A percentile compares a stretch with the other conserved stretches of the same genome.
Conservation (phyloP, 2,888 invertebrate genomes). For the Agonopterix heracliana region DNA sequence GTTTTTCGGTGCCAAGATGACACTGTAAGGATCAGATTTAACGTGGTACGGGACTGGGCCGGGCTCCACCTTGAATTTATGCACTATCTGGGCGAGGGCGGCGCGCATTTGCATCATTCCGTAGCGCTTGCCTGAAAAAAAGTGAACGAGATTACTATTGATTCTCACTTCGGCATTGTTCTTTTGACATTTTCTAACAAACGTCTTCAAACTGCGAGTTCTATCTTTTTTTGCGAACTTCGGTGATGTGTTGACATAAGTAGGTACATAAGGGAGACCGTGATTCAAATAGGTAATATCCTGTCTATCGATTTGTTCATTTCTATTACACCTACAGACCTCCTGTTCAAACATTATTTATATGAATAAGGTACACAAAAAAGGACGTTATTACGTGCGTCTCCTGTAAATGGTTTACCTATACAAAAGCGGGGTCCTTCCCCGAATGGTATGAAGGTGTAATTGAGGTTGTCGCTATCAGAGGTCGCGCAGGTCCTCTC, state of each 20-base stretch:
- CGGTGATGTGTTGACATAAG: too few species aligned
- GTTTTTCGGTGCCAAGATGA: constrained; percentile 35
- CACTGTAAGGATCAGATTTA: constrained; percentile 37
- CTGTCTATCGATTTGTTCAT: too few species aligned
- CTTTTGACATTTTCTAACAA: too few species aligned
- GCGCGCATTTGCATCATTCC: constrained; percentile 55
- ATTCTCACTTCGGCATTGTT: too few species aligned
- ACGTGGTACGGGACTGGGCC: constrained; percentile 27
- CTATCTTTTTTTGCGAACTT: background rate
- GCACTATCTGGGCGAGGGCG: constrained; percentile 44
- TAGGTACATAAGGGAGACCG: too few species aligned
- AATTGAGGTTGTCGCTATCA: constrained; percentile 44
- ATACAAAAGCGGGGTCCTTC: constrained; percentile 52
- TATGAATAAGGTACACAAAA: background rate
- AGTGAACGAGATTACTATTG: background rate
- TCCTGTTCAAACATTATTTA: too few species aligned
- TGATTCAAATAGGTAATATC: too few species aligned
- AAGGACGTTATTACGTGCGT: too few species aligned
- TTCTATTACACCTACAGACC: too few species aligned
- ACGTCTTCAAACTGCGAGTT: background rate
- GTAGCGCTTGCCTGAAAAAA: constrained; percentile 51
- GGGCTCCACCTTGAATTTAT: constrained; percentile 35
- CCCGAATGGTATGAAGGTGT: constrained; percentile 51
- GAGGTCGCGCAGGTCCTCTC: constrained; percentile 35
- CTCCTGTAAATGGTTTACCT: constrained; percentile 19